Evolutionary conservation across 35 echinoderm and acorn worm species (phyloP).

Genomic region (Heliocidaris tuberculata): DNA sequence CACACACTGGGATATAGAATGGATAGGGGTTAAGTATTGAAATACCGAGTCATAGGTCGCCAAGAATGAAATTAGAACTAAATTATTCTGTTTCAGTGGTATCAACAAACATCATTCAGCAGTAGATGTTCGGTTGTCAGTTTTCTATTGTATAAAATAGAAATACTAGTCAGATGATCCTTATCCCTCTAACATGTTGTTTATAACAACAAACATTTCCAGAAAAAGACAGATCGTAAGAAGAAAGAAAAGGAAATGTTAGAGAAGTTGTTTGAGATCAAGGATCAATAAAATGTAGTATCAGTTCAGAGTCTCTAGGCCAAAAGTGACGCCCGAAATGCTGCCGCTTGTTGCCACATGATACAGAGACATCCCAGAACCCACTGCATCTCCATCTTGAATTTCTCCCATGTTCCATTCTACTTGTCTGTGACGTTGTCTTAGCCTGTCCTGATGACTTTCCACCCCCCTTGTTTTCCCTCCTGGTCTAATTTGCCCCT

Average conservation of each 20-base stretch:
- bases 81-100: too few species aligned
- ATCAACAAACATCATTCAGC: too few species aligned
- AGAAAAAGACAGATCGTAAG: not conserved
- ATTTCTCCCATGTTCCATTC: constrained; percentile 16
- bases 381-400: not conserved
- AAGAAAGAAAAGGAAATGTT: not conserved
- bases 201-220: constrained; percentile 1
- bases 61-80: too few species aligned
- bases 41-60: too few species aligned
- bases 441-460: not conserved
- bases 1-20: too few species aligned
- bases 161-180: not conserved
- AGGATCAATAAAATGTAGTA: not conserved
- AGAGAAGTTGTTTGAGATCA: not conserved
- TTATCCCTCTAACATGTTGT: not conserved
- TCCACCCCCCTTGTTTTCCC: constrained; percentile 43
- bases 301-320: not conserved
- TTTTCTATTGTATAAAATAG: too few species aligned
- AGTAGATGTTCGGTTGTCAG: too few species aligned
- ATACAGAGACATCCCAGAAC: not conserved
- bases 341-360: constrained; percentile 14
- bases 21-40: too few species aligned
- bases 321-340: not conserved
- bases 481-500: constrained; percentile 44
- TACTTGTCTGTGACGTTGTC: not conserved